Percentiles rank a stretch among this genome's conserved stretches.
Evolutionary conservation across 2,113 vertebrate genomes (phyloP).

Genomic region (Telmatochromis brichardi): DNA sequence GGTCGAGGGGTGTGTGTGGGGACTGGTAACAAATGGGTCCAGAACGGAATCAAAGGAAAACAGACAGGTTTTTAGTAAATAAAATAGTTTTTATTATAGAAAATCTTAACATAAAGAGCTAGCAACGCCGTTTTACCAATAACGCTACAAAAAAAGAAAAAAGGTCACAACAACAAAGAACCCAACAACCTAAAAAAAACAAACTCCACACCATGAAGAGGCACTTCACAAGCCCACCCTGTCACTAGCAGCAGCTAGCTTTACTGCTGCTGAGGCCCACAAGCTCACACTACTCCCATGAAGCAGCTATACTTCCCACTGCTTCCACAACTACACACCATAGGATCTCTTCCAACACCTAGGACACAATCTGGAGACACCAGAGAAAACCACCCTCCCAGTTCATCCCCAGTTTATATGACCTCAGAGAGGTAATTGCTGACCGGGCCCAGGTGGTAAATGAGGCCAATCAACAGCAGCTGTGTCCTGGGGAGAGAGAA

Average conservation of each 20-base stretch:
- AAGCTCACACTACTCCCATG: not conserved
- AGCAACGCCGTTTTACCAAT: accelerated
- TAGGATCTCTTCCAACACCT: accelerated
- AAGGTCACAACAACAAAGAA: not conserved
- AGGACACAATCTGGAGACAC: accelerated
- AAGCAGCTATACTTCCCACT: not conserved
- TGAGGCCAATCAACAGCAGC: not conserved
- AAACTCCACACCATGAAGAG: not conserved
- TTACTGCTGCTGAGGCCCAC: not conserved
- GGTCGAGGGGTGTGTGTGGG: not conserved
- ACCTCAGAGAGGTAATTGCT: not conserved
- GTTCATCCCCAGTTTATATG: not conserved
- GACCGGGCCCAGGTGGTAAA: not conserved
- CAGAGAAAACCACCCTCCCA: not conserved
- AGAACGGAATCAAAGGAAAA: not conserved
- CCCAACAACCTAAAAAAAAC: not conserved
- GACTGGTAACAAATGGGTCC: not conserved
- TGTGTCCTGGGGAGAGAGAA: not conserved
- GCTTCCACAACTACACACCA: not conserved
- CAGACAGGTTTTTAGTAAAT: not conserved
- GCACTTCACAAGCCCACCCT: not conserved
- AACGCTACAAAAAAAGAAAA: not conserved
- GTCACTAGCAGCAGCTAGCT: not conserved
- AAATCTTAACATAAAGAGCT: not conserved
- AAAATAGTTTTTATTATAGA: not conserved